Base-by-base conservation (phyloP, 2,797 vertebrate genomes). In the Ispidina lecontei region DNA sequence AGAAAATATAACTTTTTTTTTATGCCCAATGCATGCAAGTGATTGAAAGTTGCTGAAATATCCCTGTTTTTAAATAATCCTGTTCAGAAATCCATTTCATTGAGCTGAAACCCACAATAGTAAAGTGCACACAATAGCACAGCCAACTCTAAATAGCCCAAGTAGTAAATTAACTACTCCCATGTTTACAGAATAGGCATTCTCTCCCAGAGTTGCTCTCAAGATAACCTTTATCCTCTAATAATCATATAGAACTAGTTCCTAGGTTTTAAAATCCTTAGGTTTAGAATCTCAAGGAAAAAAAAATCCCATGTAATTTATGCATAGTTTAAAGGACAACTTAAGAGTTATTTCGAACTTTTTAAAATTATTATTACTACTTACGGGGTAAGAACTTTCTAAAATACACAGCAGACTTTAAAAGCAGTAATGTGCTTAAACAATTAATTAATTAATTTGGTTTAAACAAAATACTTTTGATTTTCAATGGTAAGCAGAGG, bases 1-100 rank as follows among this genome's bases (percentile, higher is more conserved):
- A 85, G 58, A 89, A 96, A 94, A 84, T 6, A 31, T 9, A 78
- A 89, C 60, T 76, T 39, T 37, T 37, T 43, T 94, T 87, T 96
- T 92, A 93, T 75, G 63, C 14, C 11, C 12, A 92, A 33, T 19
- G n/a, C 25, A 43, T 77, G 21, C 39, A 78, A 88, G 7, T 8
- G 6, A 64, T 3, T 46, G 21, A 54, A 86, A 71, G 31, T 12
- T 76, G 11, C n/a, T 58, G 10, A 89, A 74, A 84, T 29, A 82
- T 1, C 62, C 3, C 17, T 16, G 9, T 14, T 72, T 39, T 4
- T 15, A 18, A 47, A 59, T 56, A 68, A 46, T 4, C 3, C 7
- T 4, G 3, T 56, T 81, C 35, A 56, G 21, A 73, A 71, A 1
- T 70, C 4, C 9, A 31, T 49, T 86, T 72, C 59, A 78, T 51